Evolutionary conservation across 2,113 vertebrate species (phyloP).

Genomic region (Saguinus imperator): DNA sequence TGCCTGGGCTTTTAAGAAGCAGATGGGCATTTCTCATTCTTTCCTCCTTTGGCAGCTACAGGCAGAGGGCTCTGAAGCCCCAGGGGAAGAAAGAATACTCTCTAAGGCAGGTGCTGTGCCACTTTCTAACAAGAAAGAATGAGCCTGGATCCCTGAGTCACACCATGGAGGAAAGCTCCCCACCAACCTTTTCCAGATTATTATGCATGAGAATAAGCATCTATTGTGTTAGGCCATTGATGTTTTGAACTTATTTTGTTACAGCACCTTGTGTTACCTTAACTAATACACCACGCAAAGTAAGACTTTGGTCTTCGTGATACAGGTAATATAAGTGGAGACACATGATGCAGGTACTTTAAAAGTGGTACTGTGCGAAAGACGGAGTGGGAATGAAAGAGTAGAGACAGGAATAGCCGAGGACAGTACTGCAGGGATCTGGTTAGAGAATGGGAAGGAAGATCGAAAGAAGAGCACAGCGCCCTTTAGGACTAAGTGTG

Average conservation of each 20-base stretch:
- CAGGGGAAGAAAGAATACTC: not conserved
- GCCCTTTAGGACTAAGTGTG: not conserved
- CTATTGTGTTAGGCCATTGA: not conserved
- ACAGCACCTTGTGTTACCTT: too few relatives aligned
- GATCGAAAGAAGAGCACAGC: accelerated
- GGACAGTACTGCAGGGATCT: not conserved
- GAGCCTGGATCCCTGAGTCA: not conserved
- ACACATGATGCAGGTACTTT: accelerated
- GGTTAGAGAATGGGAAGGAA: not conserved
- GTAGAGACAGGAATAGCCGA: accelerated
- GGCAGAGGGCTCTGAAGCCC: not conserved
- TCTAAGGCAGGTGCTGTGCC: too few relatives aligned
- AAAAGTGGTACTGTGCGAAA: not conserved
- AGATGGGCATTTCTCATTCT: not conserved
- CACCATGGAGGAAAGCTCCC: not conserved
- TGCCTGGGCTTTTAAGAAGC: not conserved
- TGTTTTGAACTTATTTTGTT: accelerated
- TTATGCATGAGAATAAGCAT: not conserved
- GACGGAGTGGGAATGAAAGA: accelerated
- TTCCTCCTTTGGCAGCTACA: not conserved
- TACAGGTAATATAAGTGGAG: accelerated
- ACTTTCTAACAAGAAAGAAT: not conserved
- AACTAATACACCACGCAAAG: not conserved
- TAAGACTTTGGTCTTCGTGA: not conserved
- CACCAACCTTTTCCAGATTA: not conserved